Percentiles rank a stretch among this genome's conserved stretches.
These are phyloP conservation scores for Calyptommatus sinebrachiatus DNA, from an alignment of 2,113 vertebrate species.

Conservation along the genomic window DNA sequence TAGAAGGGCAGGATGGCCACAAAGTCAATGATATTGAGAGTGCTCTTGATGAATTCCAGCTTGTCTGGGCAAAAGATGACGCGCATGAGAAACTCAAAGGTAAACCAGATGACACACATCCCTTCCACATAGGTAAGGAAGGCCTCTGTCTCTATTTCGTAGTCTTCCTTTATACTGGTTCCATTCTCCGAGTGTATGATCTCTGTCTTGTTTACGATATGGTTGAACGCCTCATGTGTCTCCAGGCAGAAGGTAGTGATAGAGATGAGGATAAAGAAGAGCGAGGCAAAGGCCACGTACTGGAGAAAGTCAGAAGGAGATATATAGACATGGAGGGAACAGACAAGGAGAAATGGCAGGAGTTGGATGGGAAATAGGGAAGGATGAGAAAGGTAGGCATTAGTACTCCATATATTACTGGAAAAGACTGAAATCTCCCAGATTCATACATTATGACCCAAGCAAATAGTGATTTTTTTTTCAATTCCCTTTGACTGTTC, in stretches of 20 bases:
- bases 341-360: not conserved
- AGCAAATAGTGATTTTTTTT: not conserved
- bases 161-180: slow-evolving; percentile 78
- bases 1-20: slow-evolving; percentile 96
- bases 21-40: slow-evolving; percentile 95
- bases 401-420: slow-evolving; percentile 46
- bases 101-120: slow-evolving; percentile 80
- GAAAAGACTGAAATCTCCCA: not conserved
- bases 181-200: slow-evolving; percentile 76
- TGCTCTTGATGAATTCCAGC: slow-evolving; percentile 80
- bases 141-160: slow-evolving; percentile 77
- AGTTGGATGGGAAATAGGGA: not conserved
- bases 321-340: not conserved
- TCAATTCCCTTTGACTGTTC: not conserved
- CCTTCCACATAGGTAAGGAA: slow-evolving; percentile 82
- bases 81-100: slow-evolving; percentile 79
- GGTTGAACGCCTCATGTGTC: slow-evolving; percentile 96
- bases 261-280: slow-evolving; percentile 97
- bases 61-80: slow-evolving; percentile 80
- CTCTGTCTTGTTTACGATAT: slow-evolving; percentile 88
- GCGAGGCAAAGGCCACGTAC: slow-evolving; percentile 88
- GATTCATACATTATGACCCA: not conserved
- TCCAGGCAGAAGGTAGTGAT: slow-evolving; percentile 99
- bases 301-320: slow-evolving; percentile 48
- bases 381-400: slow-evolving; percentile 53